These are phyloP conservation scores for Drosophila putrida DNA, from an alignment of 2,888 invertebrate species.

Conservation along the genomic window DNA sequence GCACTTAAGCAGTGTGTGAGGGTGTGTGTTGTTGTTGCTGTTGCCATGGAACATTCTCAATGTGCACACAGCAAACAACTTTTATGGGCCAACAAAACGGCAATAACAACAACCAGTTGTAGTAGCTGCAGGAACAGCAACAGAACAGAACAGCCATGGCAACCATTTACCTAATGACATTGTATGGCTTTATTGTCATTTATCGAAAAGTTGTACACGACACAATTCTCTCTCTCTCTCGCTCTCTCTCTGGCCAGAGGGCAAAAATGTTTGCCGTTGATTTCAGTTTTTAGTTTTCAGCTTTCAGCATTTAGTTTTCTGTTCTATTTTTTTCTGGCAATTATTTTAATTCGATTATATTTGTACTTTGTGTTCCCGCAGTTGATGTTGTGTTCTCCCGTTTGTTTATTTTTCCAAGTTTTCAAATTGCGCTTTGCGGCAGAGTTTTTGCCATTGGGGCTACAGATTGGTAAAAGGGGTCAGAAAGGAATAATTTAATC, in stretches of 20 bases:
- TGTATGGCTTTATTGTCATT: constrained; percentile 79
- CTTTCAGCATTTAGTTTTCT: background rate
- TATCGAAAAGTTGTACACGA: constrained; percentile 73
- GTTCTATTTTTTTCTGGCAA: constrained; percentile 55
- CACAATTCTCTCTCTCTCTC: constrained; percentile 19
- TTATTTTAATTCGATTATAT: constrained; percentile 76
- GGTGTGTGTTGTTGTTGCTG: constrained; percentile 10
- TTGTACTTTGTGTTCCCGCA: constrained; percentile 34
- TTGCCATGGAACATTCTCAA: constrained; percentile 32
- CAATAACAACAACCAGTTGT: constrained; percentile 21
- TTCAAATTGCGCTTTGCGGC: constrained; percentile 41
- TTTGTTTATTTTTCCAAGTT: constrained; percentile 47
- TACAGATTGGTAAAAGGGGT: constrained; percentile 1
- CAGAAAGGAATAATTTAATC: constrained; percentile 49
- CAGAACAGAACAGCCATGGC: constrained; percentile 37
- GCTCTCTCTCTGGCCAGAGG: constrained; percentile 28
- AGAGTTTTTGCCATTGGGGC: constrained; percentile 20
- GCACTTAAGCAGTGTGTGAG: constrained; percentile 58
- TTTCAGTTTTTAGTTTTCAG: constrained; percentile 39
- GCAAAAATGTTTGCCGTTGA: constrained; percentile 62
- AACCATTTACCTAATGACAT: constrained; percentile 77
- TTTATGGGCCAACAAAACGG: constrained; percentile 49
- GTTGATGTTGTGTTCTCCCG: constrained; percentile 8
- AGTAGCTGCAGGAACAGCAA: constrained; percentile 27
- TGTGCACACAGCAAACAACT: constrained; percentile 55